Conservation (phyloP, 2,888 invertebrate genomes). For the Drosophila pseudotakahashii region DNA sequence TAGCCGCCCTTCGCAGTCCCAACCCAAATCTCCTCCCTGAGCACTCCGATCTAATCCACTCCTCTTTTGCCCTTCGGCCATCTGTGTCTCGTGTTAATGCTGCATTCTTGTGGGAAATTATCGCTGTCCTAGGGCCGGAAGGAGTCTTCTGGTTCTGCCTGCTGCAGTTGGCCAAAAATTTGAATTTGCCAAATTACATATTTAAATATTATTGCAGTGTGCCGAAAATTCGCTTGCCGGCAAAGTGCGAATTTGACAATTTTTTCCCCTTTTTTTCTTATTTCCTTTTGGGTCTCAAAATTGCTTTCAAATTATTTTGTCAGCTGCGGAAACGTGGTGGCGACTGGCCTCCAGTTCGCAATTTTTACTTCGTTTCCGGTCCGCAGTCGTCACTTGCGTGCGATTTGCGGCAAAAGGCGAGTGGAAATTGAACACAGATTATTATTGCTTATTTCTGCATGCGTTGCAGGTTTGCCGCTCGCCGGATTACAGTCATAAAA, state of each 20-base stretch:
- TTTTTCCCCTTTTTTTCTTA: constrained; percentile 31
- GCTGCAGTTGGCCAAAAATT: constrained; percentile 61
- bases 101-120: constrained; percentile 82
- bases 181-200: constrained; percentile 78
- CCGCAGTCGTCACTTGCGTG: constrained; percentile 54
- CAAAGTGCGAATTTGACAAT: constrained; percentile 82
- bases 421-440: constrained; percentile 73
- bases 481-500: constrained; percentile 59
- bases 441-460: constrained; percentile 77
- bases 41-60: constrained; percentile 51
- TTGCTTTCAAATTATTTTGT: constrained; percentile 83
- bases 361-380: constrained; percentile 40
- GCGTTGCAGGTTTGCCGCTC: constrained; percentile 60
- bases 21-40: constrained; percentile 12
- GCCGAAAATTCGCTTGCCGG: constrained; percentile 54
- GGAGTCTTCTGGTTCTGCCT: constrained; percentile 1
- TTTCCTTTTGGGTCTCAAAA: constrained; percentile 67
- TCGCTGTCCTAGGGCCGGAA: constrained; percentile 62
- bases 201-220: constrained; percentile 79
- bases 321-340: constrained; percentile 66
- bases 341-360: constrained; percentile 27
- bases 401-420: constrained; percentile 65
- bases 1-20: constrained; percentile 18
- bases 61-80: constrained; percentile 65
- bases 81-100: constrained; percentile 77